Percentiles rank a stretch among this genome's conserved stretches.
Evolutionary conservation across 2,113 vertebrate genomes (phyloP).

Genomic region (Oceanodroma tethys): DNA sequence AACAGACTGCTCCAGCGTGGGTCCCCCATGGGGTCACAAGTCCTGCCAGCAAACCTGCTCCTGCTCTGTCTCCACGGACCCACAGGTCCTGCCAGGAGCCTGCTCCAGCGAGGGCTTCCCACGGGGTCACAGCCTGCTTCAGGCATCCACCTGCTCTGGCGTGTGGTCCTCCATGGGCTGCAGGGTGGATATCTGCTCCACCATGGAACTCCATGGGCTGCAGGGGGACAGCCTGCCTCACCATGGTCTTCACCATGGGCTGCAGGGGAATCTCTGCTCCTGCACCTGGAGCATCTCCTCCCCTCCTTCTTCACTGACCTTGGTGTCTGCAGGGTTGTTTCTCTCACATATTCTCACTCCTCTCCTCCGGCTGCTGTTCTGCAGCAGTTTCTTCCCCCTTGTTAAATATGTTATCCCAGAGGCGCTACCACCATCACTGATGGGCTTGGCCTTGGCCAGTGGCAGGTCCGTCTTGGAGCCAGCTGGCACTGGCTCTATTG

Average conservation of each 20-base stretch:
- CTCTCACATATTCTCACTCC: not conserved
- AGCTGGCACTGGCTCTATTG: fast-evolving
- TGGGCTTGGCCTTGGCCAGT: not conserved
- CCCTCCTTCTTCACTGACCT: not conserved
- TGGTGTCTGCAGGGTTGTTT: not conserved
- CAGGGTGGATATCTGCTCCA: not conserved
- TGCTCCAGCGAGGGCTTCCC: not conserved
- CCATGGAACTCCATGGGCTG: not conserved
- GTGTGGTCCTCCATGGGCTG: not conserved
- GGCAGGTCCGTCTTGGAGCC: fast-evolving
- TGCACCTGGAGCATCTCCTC: not conserved
- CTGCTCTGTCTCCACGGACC: fast-evolving
- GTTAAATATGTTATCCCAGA: not conserved
- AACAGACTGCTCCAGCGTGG: not conserved
- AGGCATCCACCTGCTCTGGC: fast-evolving
- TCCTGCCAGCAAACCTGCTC: not conserved
- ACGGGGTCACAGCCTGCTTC: not conserved
- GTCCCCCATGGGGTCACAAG: too few species aligned
- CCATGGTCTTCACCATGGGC: not conserved
- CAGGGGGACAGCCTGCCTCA: not conserved
- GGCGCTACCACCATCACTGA: fast-evolving
- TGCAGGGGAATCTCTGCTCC: not conserved
- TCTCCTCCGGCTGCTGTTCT: not conserved
- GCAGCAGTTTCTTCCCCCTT: not conserved
- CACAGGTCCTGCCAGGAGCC: not conserved